These are phyloP conservation scores for Nomada ferruginata DNA, from an alignment of 2,888 invertebrate species.

Conservation along the genomic window DNA sequence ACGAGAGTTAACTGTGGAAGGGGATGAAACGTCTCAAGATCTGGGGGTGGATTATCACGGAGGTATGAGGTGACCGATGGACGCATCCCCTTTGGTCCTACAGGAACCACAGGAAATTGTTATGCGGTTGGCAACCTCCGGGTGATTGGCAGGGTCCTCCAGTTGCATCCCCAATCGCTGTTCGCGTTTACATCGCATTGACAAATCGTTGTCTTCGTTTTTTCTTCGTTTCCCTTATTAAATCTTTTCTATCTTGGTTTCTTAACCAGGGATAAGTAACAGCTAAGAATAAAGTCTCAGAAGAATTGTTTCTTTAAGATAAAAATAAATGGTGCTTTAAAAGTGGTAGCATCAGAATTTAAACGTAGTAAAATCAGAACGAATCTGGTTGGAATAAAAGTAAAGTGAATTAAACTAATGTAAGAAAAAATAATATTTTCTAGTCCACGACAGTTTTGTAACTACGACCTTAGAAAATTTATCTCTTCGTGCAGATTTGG, in stretches of 20 bases:
- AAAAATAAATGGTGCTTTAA: too few relatives aligned
- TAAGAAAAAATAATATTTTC: too few relatives aligned
- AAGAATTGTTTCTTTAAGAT: too few relatives aligned
- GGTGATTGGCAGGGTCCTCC: slow-evolving; percentile 77
- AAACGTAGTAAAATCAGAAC: too few relatives aligned
- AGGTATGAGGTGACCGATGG: slow-evolving; percentile 47
- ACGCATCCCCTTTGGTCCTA: slow-evolving; percentile 52
- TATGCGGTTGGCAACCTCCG: slow-evolving; percentile 74
- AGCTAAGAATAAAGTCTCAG: too few relatives aligned
- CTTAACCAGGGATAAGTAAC: not conserved
- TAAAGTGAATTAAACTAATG: too few relatives aligned
- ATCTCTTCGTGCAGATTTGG: too few relatives aligned
- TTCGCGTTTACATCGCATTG: slow-evolving; percentile 57
- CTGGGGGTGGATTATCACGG: slow-evolving; percentile 60
- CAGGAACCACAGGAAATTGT: slow-evolving; percentile 72
- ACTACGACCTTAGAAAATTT: too few relatives aligned
- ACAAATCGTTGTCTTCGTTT: slow-evolving; percentile 9
- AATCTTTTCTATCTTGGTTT: not conserved
- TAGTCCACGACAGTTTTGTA: too few relatives aligned
- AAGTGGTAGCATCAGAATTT: too few relatives aligned
- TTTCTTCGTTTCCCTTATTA: not conserved
- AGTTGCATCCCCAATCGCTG: slow-evolving; percentile 74
- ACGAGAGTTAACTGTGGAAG: slow-evolving; percentile 7
- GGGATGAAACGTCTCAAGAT: slow-evolving; percentile 41
- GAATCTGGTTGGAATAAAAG: too few relatives aligned